Base-by-base conservation (phyloP, 2,888 invertebrate species). In the Pheosia gnoma region DNA sequence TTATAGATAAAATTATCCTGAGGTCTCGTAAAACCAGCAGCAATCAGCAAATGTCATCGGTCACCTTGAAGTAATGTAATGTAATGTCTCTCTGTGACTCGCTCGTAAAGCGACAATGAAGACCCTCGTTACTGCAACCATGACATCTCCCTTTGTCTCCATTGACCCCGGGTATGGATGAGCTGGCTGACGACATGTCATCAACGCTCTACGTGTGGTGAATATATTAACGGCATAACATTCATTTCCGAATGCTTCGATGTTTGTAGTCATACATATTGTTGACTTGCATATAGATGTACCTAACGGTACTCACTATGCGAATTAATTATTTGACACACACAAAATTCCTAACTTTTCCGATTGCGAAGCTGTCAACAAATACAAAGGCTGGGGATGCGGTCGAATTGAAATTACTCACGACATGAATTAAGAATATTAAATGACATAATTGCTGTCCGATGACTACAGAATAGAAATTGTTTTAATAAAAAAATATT, bases 171-270 rank as follows among this genome's bases (percentile, higher is more conserved):
- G 63, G 67, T 66, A 63, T 79, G 70, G 64, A 59, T 58, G 66
- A 81, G 72, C 72, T 71, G 74, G 68, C 64, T 65, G 76, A 73
- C 66, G 74, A 59, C 58, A 58, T 58, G 61, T 53, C 63, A 66
- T 63, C 67, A 62, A 62, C 59, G 52, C 5, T 43, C 51, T 59
- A 79, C 85, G 85, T 83, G 87, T 58, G 47, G 58, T 45, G 86
- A 80, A 87, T 87, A 79, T 62, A 78, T 83, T 81, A 75, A 66
- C 63, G 62, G 68, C 75, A 68, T 58, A 70, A 63, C 68, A 70
- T 75, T 75, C 64, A 65, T 73, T 71, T 74, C 66, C 61, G 59
- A 64, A 72, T 68, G 77, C 77, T 73, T 70, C 69, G 62, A 61
- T 72, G 70, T 60, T 66, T 59, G 49, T 60, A 68, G 61, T 69